Conservation (phyloP, 2,113 vertebrate species). For the Lepus timidus region DNA sequence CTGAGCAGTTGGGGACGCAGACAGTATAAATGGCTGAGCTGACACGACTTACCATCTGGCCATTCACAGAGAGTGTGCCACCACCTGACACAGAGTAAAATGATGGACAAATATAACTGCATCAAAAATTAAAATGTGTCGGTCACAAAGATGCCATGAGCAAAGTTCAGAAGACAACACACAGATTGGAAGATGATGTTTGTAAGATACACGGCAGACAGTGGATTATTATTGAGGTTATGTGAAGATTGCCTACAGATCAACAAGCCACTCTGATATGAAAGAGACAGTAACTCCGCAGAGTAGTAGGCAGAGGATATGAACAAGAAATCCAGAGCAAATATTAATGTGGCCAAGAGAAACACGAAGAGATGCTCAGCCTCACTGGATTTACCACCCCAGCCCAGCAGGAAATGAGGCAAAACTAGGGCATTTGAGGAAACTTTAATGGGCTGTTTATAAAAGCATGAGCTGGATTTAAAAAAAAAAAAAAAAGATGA, state of each 20-base stretch:
- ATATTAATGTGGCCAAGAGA: neutral
- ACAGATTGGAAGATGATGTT: conserved; percentile 20
- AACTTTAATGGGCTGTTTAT: conserved; percentile 31
- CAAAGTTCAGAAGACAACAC: conserved; percentile 10
- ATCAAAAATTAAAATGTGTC: conserved; percentile 10
- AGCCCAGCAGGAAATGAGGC: neutral
- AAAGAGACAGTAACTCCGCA: neutral
- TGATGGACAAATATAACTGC: conserved; percentile 28
- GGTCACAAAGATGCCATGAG: neutral
- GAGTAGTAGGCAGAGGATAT: neutral
- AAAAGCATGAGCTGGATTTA: neutral
- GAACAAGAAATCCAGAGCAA: neutral
- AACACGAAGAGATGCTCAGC: neutral
- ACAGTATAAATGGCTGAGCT: neutral
- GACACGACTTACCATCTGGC: conserved; percentile 46
- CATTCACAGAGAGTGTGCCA: neutral
- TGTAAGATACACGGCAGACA: neutral
- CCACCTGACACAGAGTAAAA: neutral
- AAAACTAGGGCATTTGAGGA: neutral
- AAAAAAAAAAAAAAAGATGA: neutral
- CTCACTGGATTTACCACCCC: neutral
- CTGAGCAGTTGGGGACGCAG: neutral
- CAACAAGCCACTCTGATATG: neutral
- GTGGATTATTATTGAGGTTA: neutral
- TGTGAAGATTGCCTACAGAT: neutral